phyloP scores from a whole-genome alignment of 2,797 vertebrate genomes.

The Rhabdomys pumilio region DNA sequence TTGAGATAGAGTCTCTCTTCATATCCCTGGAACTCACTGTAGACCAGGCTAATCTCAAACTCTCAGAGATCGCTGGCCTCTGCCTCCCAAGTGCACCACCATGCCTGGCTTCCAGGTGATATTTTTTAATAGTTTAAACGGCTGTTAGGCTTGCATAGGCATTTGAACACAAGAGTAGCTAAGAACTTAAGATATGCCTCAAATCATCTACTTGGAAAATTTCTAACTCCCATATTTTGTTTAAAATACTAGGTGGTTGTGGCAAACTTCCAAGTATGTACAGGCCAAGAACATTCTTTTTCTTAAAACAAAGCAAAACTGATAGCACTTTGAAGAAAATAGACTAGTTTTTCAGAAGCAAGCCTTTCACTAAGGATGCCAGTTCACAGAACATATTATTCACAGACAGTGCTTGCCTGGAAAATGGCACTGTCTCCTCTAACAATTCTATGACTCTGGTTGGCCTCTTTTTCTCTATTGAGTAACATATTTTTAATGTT shows the following conservation, averaged over 20 bases:
- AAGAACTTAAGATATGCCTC: background rate
- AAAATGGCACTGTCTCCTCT: background rate
- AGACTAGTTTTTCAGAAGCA: slow-evolving; percentile 37
- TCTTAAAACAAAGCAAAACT: slow-evolving; percentile 51
- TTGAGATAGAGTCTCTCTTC: background rate
- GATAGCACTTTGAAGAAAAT: slow-evolving; percentile 35
- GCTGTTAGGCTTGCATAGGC: background rate
- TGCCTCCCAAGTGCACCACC: background rate
- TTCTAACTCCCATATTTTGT: slow-evolving; percentile 58
- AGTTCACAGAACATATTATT: slow-evolving; percentile 1
- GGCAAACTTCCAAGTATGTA: slow-evolving; percentile 33
- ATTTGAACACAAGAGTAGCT: slow-evolving; percentile 49
- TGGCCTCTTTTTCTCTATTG: slow-evolving; percentile 11
- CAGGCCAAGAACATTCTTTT: slow-evolving; percentile 52
- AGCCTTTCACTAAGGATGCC: slow-evolving; percentile 20
- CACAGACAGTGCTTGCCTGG: background rate
- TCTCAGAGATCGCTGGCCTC: background rate
- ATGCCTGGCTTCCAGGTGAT: background rate
- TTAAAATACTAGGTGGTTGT: slow-evolving; percentile 54
- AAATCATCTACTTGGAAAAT: slow-evolving; percentile 52
- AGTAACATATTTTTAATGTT: slow-evolving; percentile 76
- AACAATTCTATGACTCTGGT: slow-evolving; percentile 13
- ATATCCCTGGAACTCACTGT: background rate
- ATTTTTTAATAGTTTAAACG: slow-evolving; percentile 53
- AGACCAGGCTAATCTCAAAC: background rate